Base-by-base conservation (phyloP, 1,140 invertebrate genomes). In the Drosophila ogumai region DNA sequence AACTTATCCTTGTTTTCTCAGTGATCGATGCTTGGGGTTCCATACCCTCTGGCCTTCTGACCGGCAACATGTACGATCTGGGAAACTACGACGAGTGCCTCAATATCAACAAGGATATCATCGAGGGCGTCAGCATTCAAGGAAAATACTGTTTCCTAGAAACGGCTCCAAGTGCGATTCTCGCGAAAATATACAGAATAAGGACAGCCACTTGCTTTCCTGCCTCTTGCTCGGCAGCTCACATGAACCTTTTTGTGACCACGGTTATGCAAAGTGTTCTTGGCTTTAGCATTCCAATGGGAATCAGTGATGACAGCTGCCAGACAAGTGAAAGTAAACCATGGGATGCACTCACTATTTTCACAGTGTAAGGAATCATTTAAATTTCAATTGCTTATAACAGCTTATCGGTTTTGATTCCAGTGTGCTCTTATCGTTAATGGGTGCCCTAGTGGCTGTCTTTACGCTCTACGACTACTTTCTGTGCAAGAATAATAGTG, bases 61-160 rank as follows among this genome's bases (percentile, higher is more conserved):
- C 40, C 8, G 63, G 63, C 4, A 65, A 65, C 22, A 19, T 36
- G 67, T 41, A 67, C 69, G 69, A 82, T 36, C 40, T 88, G 13
- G 84, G 82, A 10, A 76, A 88, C 57, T 85, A 46, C 36, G 79
- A 82, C 34, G 67, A 85, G 47, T 86, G 81, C 19, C 28, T 85
- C 4, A 34, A 43, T 0, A 75, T 79, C 32, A 67, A 79, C 0
- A 57, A 75, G 8, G 22, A 19, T 0, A 41, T 78, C 3, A 8
- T 15, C 9, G 41, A 50, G 3, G 13, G 13, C 10, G 9, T 54
- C 8, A n/a, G 10, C 1, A 68, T 80, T 3, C 36, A 52, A 8
- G 79, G 81, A 38, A 81, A 82, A 32, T 81, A 81, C 19, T 82
- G 78, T 8, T 47, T 52, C 2, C 31, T 43, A 3, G 50, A 54